Base-by-base conservation (phyloP, 2,113 vertebrate species). In the Phyllostomus discolor region DNA sequence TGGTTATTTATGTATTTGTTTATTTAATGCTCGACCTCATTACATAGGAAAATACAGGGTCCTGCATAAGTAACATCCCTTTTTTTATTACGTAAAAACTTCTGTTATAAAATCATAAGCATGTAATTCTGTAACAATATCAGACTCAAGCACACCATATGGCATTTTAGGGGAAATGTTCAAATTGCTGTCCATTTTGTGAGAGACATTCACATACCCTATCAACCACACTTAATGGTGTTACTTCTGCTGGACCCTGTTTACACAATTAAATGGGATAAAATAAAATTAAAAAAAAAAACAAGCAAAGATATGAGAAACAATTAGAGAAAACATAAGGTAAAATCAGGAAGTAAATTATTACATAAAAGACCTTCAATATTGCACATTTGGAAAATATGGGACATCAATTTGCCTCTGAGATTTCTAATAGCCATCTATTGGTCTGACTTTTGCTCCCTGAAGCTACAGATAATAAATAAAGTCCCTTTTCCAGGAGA, bases 401-500 rank as follows among this genome's bases (percentile, higher is more conserved):
- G n/a, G 76, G 7, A 81, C 64, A 85, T 76, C 7, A 33, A 48
- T 90, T 95, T 96, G 59, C 59, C 35, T 57, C 24, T 88, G 81
- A 94, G 72, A 94, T 78, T 92, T 95, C 67, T 69, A 88, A 54
- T 4, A 81, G 64, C 31, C 73, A 73, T 35, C n/a, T 31, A 48
- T 73, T 91, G 81, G 73, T 88, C 78, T 70, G 69, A 75, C 78
- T 83, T 95, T 75, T 79, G 46, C 48, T 97, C 54, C 41, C 91
- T 94, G 28, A 90, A 89, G 48, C 91, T 70, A 86, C 67, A 46
- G 17, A 50, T 82, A 95, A 82, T 96, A 94, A 96, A 95, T 95
- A 46, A 94, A 96, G 41, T 86, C n/a, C 50, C 10, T 76, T 76
- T 88, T 96, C 28, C 46, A 88, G 16, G 57, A 54, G 19, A 48